phyloP scores from a whole-genome alignment of 1,140 invertebrate genomes.

The Bombus huntii region DNA sequence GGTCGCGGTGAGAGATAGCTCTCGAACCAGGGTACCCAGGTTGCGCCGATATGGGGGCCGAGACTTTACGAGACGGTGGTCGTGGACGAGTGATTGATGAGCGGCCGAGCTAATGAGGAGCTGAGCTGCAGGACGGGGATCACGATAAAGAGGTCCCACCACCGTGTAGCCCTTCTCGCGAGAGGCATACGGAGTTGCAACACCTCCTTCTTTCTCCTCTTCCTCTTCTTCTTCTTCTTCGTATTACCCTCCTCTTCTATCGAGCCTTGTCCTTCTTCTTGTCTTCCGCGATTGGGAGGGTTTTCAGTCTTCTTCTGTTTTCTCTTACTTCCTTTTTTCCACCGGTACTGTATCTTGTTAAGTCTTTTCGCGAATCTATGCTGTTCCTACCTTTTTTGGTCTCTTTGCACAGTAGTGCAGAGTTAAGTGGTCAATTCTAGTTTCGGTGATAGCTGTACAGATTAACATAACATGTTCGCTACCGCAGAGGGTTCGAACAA shows the following conservation, averaged over 20 bases:
- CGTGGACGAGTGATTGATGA: constrained; percentile 82
- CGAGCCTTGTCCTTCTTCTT: constrained; percentile 7
- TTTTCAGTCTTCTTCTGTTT: background rate
- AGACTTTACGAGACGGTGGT: constrained; percentile 75
- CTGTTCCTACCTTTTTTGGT: background rate
- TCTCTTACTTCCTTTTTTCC: background rate
- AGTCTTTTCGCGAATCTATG: background rate
- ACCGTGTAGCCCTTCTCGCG: constrained; percentile 64
- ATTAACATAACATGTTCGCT: too few species aligned
- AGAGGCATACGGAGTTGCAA: constrained; percentile 69
- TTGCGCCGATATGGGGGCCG: constrained; percentile 67
- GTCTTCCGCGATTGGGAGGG: background rate
- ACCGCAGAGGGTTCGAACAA: too few species aligned
- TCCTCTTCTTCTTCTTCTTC: constrained; percentile 14
- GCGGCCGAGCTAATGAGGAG: constrained; percentile 81
- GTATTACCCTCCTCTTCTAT: background rate
- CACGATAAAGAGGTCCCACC: constrained; percentile 81
- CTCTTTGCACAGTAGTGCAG: too few species aligned
- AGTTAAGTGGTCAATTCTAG: too few species aligned
- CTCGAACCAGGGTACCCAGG: constrained; percentile 61
- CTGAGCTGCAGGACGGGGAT: constrained; percentile 80
- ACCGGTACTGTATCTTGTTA: background rate
- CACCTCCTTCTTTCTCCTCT: constrained; percentile 46
- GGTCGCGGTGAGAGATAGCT: constrained; percentile 67
- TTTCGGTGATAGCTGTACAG: too few species aligned